phyloP scores from a whole-genome alignment of 2,113 vertebrate species.

The Athene cunicularia region DNA sequence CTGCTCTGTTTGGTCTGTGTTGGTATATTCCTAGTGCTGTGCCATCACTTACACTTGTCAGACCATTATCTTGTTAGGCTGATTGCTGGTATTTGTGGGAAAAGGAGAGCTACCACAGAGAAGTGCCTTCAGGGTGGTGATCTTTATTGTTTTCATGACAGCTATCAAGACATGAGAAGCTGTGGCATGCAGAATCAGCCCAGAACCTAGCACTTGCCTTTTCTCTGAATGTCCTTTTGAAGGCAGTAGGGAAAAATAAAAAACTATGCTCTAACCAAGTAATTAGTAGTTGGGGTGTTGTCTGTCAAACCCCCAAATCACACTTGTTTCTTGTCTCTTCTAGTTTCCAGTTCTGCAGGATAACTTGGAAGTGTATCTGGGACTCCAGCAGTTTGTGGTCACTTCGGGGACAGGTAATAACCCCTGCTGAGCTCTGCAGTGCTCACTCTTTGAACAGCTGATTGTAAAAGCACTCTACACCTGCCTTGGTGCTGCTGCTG shows the following conservation, averaged over 20 bases:
- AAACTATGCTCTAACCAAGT: not conserved
- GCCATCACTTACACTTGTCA: not conserved
- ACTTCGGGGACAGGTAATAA: conserved; percentile 88
- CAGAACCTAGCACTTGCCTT: not conserved
- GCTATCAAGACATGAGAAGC: not conserved
- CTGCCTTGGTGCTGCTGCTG: not conserved
- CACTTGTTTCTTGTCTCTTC: not conserved
- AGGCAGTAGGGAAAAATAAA: not conserved
- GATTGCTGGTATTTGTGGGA: not conserved
- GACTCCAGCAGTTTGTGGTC: conserved; percentile 93
- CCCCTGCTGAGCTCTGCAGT: not conserved
- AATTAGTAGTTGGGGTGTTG: not conserved
- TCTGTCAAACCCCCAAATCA: not conserved
- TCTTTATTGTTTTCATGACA: not conserved
- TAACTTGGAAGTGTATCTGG: conserved; percentile 95
- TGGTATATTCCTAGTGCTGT: not conserved
- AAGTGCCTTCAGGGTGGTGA: not conserved
- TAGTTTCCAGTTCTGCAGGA: conserved; percentile 97
- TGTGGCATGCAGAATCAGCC: not conserved
- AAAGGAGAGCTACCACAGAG: not conserved
- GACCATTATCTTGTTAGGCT: not conserved
- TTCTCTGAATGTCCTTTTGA: not conserved
- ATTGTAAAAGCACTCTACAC: not conserved
- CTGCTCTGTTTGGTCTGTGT: not conserved
- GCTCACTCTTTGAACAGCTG: not conserved